A percentile compares a stretch with the other conserved stretches of the same genome.
phyloP scores from a whole-genome alignment of 2,113 vertebrate genomes.

The Xyliphius kryptos region DNA sequence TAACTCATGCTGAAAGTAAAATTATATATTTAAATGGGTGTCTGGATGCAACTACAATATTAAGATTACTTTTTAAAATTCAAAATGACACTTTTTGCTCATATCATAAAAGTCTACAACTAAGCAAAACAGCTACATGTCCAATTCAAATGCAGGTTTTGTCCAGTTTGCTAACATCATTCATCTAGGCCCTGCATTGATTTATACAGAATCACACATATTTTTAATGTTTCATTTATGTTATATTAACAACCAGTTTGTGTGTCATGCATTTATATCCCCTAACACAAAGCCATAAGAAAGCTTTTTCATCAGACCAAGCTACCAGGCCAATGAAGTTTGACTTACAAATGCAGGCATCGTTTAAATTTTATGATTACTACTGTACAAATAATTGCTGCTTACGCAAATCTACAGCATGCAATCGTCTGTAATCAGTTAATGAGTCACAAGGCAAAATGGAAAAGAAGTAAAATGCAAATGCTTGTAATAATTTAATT shows the following conservation, averaged over 20 bases:
- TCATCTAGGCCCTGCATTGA: no score
- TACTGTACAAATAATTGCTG: constrained; percentile 49
- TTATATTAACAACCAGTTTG: no score
- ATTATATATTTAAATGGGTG: no score
- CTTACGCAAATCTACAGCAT: constrained; percentile 42
- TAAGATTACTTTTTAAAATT: no score
- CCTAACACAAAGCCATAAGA: constrained; percentile 6
- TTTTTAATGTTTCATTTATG: no score
- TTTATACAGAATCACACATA: no score
- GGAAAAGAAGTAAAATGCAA: constrained; percentile 41
- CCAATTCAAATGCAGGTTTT: no score
- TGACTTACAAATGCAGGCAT: constrained; percentile 31
- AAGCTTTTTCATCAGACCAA: constrained; percentile 15
- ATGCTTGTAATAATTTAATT: constrained; percentile 43
- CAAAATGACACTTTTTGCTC: no score
- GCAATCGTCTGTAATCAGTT: constrained; percentile 37
- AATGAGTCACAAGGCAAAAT: constrained; percentile 40
- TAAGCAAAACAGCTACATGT: no score
- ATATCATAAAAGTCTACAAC: no score
- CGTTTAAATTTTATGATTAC: constrained; percentile 45
- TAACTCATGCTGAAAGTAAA: background rate
- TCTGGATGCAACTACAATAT: no score
- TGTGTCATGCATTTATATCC: background rate
- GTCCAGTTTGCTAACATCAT: no score
- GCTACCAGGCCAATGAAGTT: constrained; percentile 20